Conservation (phyloP, 2,888 invertebrate genomes). For the Eupithecia tripunctaria region DNA sequence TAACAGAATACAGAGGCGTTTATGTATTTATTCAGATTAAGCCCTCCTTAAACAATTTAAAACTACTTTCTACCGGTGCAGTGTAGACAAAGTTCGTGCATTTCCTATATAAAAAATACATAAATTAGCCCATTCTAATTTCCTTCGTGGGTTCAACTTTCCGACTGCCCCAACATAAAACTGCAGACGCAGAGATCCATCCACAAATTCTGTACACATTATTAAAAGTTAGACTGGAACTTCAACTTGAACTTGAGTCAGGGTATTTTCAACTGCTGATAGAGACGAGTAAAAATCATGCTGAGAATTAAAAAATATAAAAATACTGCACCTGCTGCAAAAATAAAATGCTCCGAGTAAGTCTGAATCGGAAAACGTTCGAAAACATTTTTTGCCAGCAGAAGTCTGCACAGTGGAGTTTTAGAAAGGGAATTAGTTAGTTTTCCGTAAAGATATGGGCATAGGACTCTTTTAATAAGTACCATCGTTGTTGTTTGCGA, state of each 20-base stretch:
- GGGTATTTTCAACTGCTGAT: neutral
- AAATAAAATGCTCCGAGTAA: conserved; percentile 22
- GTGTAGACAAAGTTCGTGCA: neutral
- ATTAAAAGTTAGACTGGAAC: conserved; percentile 29
- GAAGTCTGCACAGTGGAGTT: neutral
- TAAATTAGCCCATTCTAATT: neutral
- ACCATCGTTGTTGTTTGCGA: neutral
- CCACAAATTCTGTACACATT: conserved; percentile 23
- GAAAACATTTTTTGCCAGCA: neutral
- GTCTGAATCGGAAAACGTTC: conserved; percentile 19
- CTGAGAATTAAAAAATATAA: conserved; percentile 28
- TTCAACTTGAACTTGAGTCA: conserved; percentile 16
- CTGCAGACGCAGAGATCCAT: conserved; percentile 6
- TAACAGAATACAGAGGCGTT: neutral
- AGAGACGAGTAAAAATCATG: conserved; percentile 30
- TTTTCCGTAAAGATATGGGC: neutral
- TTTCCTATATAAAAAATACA: neutral
- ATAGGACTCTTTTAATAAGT: neutral
- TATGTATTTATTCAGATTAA: neutral
- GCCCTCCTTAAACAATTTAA: neutral
- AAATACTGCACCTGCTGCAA: conserved; percentile 33
- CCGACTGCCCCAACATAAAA: neutral
- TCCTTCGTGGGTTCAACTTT: conserved; percentile 3
- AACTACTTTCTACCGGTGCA: neutral
- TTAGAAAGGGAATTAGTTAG: neutral